Conservation (phyloP, 2,797 vertebrate genomes). For the Cetoscarus ocellatus region DNA sequence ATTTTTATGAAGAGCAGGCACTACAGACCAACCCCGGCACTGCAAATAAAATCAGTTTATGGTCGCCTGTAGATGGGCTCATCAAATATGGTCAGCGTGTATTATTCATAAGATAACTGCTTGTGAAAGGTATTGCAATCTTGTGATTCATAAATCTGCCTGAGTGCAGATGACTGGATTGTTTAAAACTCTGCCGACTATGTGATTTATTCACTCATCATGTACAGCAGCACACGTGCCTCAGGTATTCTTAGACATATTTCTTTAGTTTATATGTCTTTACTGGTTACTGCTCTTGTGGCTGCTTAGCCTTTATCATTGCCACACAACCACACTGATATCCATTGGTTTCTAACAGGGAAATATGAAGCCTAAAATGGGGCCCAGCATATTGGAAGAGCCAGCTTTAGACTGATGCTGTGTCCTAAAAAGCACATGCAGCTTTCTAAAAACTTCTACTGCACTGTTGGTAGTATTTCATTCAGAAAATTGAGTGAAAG, state of each 20-base stretch:
- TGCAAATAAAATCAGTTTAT: slow-evolving; percentile 77
- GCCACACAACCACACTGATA: too few species aligned
- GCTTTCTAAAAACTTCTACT: too few species aligned
- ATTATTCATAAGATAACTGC: slow-evolving; percentile 78
- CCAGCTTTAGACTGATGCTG: too few species aligned
- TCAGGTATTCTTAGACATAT: slow-evolving; percentile 31
- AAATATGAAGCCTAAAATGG: too few species aligned
- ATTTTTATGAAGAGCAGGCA: slow-evolving; percentile 71
- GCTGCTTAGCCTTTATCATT: not conserved
- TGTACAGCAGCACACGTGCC: slow-evolving; percentile 56
- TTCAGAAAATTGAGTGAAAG: too few species aligned
- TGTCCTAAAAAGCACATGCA: too few species aligned
- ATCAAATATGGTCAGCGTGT: slow-evolving; percentile 68
- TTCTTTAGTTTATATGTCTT: slow-evolving; percentile 32
- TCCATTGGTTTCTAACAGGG: too few species aligned
- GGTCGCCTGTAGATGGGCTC: slow-evolving; percentile 65
- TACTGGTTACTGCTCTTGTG: slow-evolving; percentile 4
- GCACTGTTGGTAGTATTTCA: too few species aligned
- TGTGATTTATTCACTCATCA: slow-evolving; percentile 67
- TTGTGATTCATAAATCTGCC: slow-evolving; percentile 66
- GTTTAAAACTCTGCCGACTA: slow-evolving; percentile 61
- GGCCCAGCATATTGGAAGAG: too few species aligned
- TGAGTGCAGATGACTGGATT: slow-evolving; percentile 60
- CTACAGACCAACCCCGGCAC: slow-evolving; percentile 43
- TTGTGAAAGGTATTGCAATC: slow-evolving; percentile 69